Base-by-base conservation (phyloP, 2,888 invertebrate genomes). In the Nomada ruficornis region DNA sequence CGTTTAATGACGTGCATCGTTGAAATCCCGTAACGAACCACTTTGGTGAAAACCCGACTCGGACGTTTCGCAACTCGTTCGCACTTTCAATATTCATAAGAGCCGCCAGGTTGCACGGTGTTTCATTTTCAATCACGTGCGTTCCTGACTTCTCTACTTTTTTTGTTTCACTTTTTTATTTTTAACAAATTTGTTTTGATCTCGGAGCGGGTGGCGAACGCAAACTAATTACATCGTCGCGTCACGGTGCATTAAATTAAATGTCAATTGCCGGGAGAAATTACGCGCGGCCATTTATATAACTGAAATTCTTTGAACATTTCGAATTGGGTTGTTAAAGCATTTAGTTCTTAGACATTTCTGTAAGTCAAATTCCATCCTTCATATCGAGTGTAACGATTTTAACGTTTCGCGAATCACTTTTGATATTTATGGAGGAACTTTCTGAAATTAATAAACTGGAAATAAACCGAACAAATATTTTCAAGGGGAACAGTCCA, bases 1-100 rank as follows among this genome's bases (percentile, higher is more conserved):
- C 76, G 76, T 59, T 79, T 79, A 79, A 79, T 79, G 79, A 76
- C 77, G 68, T 52, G 62, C 42, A 26, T 20, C 75, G 57, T 36
- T 57, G 20, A 63, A 77, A 77, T 50, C 65, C 70, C 4, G 54
- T 77, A 77, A 67, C 71, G 65, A 65, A 67, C 47, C 67, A 62
- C 62, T 71, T 71, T 59, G 59, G 29, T 15, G 57, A 2, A 44
- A 47, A 15, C 57, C 11, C 26, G n/a, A 26, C 23, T 18, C 23
- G 59, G 65, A 44, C 59, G 52, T 59, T 29, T n/a, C 57, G 15
- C 26, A 10, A 26, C 52, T 54, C 59, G 70, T 70, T 77, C 64
- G 18, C 68, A 50, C 52, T 55, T 64, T 60, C 52, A 60, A 73
- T 73, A 73, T 67, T 36, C 71, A 71, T 42, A 55, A 59, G 23